Percentiles rank a stretch among this genome's conserved stretches.
Conservation (phyloP, 2,113 vertebrate genomes). For the Bothrops jararaca region DNA sequence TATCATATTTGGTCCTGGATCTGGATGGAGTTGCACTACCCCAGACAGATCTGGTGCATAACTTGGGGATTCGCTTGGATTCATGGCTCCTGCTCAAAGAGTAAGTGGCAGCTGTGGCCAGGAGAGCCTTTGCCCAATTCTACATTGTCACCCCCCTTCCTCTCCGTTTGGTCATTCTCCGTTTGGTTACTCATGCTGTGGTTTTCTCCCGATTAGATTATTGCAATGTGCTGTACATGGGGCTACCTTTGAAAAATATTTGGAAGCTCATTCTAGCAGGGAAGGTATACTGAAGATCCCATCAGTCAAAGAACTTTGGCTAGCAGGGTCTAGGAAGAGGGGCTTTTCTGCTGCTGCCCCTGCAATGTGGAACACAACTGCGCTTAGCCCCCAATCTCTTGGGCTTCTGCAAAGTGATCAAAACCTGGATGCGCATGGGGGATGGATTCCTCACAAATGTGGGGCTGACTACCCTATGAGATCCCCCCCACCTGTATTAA, state of each 20-base stretch:
- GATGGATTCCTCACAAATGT: not conserved
- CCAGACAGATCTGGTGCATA: not conserved
- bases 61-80: not conserved
- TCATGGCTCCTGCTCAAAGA: not conserved
- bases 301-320: not conserved
- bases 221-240: not conserved
- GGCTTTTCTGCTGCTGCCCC: not conserved
- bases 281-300: not conserved
- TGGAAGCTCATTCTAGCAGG: not conserved
- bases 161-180: not conserved
- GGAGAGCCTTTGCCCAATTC: not conserved
- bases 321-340: not conserved
- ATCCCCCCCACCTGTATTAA: not conserved
- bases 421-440: not conserved
- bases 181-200: not conserved
- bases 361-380: not conserved
- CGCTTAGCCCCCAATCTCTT: not conserved
- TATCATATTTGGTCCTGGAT: not conserved
- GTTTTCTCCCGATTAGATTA: not conserved
- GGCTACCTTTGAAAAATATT: not conserved
- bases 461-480: not conserved
- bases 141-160: not conserved
- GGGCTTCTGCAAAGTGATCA: not conserved
- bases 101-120: not conserved
- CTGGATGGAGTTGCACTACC: not conserved